Conservation (phyloP, 2,113 vertebrate species). For the Megaceryle torquata region DNA sequence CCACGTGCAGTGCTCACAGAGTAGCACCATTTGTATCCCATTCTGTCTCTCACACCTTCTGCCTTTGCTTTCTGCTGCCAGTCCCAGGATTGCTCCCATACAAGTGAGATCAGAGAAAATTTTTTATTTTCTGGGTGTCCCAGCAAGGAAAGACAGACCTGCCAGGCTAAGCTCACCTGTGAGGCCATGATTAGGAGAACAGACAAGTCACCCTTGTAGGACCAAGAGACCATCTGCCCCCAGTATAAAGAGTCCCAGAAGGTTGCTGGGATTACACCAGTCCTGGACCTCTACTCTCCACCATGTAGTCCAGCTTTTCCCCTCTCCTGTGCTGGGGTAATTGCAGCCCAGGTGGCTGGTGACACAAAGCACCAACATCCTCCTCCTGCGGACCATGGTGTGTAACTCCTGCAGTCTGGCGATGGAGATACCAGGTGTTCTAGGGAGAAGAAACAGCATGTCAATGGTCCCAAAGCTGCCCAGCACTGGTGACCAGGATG, state of each 20-base stretch:
- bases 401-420: background rate
- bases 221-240: background rate
- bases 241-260: background rate
- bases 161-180: background rate
- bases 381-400: background rate
- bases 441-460: background rate
- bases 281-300: background rate
- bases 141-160: background rate
- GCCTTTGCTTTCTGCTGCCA: background rate
- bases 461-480: background rate
- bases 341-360: background rate
- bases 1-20: accelerated
- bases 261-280: background rate
- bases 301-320: background rate
- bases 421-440: background rate
- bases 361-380: background rate
- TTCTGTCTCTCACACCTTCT: background rate
- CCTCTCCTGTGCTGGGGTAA: background rate
- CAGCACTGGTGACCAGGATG: background rate
- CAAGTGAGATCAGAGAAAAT: background rate
- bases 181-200: background rate
- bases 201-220: background rate
- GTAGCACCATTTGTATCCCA: accelerated
- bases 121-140: background rate
- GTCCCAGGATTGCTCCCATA: background rate